Evolutionary conservation across 2,888 invertebrate species (phyloP).

Genomic region (Nemapogon koenigi): DNA sequence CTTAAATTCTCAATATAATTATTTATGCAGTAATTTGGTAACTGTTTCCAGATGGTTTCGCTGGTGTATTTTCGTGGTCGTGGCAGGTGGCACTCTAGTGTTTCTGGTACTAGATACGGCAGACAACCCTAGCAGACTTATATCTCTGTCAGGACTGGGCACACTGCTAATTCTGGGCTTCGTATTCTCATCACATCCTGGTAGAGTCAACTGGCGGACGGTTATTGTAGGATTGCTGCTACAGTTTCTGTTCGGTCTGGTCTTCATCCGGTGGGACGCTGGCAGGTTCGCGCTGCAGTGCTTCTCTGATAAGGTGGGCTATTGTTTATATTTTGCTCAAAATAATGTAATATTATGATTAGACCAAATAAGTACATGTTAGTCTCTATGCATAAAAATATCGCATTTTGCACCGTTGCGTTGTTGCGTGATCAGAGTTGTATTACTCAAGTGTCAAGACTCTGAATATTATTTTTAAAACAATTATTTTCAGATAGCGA

Average conservation of each 20-base stretch:
- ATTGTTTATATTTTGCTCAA: neutral
- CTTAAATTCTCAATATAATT: neutral
- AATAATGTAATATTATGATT: neutral
- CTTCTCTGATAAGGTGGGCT: conserved; percentile 68
- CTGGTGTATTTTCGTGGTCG: conserved; percentile 45
- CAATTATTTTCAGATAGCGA: conserved; percentile 58
- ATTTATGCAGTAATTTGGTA: conserved; percentile 4
- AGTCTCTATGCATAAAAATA: neutral
- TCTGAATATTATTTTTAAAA: conserved; percentile 7
- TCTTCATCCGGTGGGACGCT: conserved; percentile 84
- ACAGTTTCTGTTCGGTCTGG: conserved; percentile 84
- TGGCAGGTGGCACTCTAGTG: too few species aligned
- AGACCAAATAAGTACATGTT: neutral
- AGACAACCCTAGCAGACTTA: conserved; percentile 63
- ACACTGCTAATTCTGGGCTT: conserved; percentile 29
- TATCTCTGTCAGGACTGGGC: conserved; percentile 52
- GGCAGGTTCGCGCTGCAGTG: conserved; percentile 77
- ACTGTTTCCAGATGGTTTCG: conserved; percentile 49
- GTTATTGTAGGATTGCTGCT: conserved; percentile 80
- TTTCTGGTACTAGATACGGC: conserved; percentile 72
- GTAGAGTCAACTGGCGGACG: conserved; percentile 77
- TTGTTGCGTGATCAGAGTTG: too few species aligned
- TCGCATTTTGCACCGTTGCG: too few species aligned
- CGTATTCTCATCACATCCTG: conserved; percentile 44
- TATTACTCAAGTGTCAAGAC: too few species aligned